A percentile compares a stretch with the other conserved stretches of the same genome.
Conservation (phyloP, 2,888 invertebrate species). For the Nowickia ferox region DNA sequence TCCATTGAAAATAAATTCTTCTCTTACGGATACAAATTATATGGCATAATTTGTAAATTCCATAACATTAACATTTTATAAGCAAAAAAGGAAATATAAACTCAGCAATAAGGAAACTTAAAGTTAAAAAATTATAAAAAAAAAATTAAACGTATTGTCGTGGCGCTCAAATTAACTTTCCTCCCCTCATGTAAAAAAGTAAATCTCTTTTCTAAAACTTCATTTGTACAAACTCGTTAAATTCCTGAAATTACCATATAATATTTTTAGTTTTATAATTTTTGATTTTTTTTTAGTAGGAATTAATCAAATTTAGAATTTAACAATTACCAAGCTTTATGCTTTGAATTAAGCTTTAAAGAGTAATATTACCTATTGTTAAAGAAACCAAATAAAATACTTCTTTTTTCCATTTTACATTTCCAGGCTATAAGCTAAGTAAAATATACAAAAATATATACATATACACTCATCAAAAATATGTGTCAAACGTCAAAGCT, state of each 20-base stretch:
- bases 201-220: too few relatives aligned
- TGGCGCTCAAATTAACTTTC: background rate
- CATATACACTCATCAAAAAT: slow-evolving; percentile 8
- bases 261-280: background rate
- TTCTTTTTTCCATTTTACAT: background rate
- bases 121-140: slow-evolving; percentile 1
- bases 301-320: too few relatives aligned
- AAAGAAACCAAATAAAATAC: too few relatives aligned
- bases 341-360: too few relatives aligned
- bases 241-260: background rate
- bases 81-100: background rate
- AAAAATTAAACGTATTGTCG: background rate
- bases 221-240: background rate
- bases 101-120: slow-evolving; percentile 10
- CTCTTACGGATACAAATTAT: slow-evolving; percentile 16
- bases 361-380: too few relatives aligned
- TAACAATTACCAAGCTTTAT: too few relatives aligned
- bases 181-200: too few relatives aligned
- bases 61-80: slow-evolving; percentile 51
- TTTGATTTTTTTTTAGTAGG: background rate
- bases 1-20: background rate
- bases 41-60: slow-evolving; percentile 47
- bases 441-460: background rate
- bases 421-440: slow-evolving; percentile 32
- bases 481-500: slow-evolving; percentile 62